Percentiles rank a stretch among this genome's conserved stretches.
Evolutionary conservation across 2,113 vertebrate genomes (phyloP).

Genomic region (Anas platyrhynchos): DNA sequence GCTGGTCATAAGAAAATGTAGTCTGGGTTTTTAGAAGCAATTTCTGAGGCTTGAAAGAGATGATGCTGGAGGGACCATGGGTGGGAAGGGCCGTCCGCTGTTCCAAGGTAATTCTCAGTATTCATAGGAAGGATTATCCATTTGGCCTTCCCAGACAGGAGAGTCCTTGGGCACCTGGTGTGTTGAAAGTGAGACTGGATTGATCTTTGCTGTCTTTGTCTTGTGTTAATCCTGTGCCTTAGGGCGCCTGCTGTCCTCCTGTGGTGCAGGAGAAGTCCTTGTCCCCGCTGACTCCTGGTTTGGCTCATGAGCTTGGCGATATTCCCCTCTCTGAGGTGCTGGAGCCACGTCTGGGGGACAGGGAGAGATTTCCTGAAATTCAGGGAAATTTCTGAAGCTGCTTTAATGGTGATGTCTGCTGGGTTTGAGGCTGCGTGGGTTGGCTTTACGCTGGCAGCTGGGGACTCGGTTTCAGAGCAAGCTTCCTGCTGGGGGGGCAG

Average conservation of each 20-base stretch:
- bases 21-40: slow-evolving; percentile 2
- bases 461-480: not conserved
- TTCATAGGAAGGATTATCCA: slow-evolving; percentile 24
- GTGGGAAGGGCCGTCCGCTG: not conserved
- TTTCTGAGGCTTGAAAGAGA: slow-evolving; percentile 34
- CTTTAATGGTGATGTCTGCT: not conserved
- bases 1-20: slow-evolving; percentile 23
- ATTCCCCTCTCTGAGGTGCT: not conserved
- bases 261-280: not conserved
- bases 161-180: not conserved
- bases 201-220: not conserved
- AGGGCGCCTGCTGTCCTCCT: not conserved
- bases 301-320: not conserved
- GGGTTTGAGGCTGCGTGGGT: not conserved
- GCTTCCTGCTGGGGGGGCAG: not conserved
- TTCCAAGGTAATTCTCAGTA: slow-evolving; percentile 4
- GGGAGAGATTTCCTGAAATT: not conserved
- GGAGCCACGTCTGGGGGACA: not conserved
- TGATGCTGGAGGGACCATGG: not conserved
- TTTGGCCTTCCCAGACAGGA: slow-evolving; percentile 8
- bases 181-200: not conserved
- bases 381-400: not conserved
- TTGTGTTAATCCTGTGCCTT: not conserved
- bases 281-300: not conserved
- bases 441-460: not conserved